Conservation (phyloP, 2,797 vertebrate genomes). For the Coregonus ussuriensis region DNA sequence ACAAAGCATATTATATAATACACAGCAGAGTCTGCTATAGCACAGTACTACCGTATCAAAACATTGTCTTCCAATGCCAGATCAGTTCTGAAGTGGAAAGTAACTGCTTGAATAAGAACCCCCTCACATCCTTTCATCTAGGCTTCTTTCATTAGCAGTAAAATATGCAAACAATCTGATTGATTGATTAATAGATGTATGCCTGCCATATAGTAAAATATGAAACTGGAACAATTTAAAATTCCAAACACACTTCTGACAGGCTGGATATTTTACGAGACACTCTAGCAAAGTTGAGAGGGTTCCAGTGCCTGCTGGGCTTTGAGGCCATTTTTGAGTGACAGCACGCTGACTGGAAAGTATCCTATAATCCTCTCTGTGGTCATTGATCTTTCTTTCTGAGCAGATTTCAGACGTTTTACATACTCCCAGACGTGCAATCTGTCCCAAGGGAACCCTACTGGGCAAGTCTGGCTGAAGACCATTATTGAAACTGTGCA, state of each 20-base stretch:
- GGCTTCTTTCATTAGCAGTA: constrained; percentile 40
- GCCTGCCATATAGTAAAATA: constrained; percentile 47
- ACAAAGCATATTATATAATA: constrained; percentile 50
- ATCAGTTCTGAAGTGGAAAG: constrained; percentile 56
- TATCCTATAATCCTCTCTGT: constrained; percentile 51
- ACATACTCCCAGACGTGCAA: constrained; percentile 24
- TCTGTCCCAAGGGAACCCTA: constrained; percentile 38
- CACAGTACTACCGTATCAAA: constrained; percentile 41
- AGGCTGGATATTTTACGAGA: constrained; percentile 40
- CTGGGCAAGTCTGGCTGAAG: constrained; percentile 23
- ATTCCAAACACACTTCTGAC: constrained; percentile 25
- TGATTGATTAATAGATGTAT: constrained; percentile 40
- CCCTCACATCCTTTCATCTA: constrained; percentile 46
- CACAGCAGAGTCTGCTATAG: constrained; percentile 47
- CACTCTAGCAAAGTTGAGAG: constrained; percentile 41
- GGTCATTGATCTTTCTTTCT: constrained; percentile 52
- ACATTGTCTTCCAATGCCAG: constrained; percentile 26
- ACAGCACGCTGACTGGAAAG: constrained; percentile 50
- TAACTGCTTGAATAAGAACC: constrained; percentile 43
- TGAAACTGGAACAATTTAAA: constrained; percentile 44
- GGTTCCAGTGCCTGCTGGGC: constrained; percentile 30
- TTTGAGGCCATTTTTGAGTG: constrained; percentile 52
- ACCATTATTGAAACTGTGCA: constrained; percentile 25
- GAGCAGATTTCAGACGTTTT: constrained; percentile 52
- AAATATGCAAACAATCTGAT: constrained; percentile 50